Percentiles rank a stretch among this genome's conserved stretches.
Evolutionary conservation across 2,797 vertebrate genomes (phyloP).

Genomic region (Cyprinella venusta): DNA sequence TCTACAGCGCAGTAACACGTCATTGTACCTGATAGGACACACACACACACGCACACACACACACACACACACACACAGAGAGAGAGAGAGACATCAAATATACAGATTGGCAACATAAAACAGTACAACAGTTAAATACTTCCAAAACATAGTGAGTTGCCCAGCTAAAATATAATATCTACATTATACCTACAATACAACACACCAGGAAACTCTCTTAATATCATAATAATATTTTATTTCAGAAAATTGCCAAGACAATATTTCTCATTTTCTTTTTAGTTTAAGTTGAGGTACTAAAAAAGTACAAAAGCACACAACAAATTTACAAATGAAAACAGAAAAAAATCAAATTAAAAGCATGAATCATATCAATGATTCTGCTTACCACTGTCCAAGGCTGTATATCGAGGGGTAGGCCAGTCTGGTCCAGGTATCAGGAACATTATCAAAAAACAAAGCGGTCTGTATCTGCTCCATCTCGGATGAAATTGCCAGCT

Average conservation of each 20-base stretch:
- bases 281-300: not conserved
- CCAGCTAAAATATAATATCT: not conserved
- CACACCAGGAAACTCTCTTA: not conserved
- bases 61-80: too few relatives aligned
- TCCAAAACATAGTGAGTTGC: too few relatives aligned
- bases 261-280: not conserved
- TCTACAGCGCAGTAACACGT: constrained; percentile 83
- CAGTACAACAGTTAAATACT: not conserved
- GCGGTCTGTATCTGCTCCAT: constrained; percentile 93
- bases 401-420: constrained; percentile 90
- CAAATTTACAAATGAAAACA: not conserved
- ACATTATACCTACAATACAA: not conserved
- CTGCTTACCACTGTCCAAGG: constrained; percentile 80
- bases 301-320: not conserved
- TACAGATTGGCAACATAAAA: not conserved
- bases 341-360: not conserved
- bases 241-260: not conserved
- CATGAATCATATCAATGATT: not conserved
- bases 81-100: constrained; percentile 19
- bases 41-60: too few relatives aligned
- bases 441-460: constrained; percentile 92
- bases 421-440: constrained; percentile 89
- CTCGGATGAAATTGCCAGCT: constrained; percentile 93
- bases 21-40: constrained; percentile 74
- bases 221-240: not conserved